phyloP scores from a whole-genome alignment of 2,797 vertebrate genomes.

The Coccyzus lansbergi region DNA sequence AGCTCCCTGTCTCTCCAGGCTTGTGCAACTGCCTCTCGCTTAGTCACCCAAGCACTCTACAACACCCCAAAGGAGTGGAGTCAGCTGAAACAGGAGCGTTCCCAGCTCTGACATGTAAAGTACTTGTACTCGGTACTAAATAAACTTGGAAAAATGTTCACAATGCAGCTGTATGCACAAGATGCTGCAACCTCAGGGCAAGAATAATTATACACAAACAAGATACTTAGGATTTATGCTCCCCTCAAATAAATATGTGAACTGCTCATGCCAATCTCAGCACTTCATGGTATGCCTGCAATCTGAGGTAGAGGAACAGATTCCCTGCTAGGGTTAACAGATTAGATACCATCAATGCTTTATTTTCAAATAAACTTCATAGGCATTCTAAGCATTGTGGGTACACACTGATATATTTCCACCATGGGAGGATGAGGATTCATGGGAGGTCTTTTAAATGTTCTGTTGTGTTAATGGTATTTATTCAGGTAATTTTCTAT shows the following conservation, averaged over 20 bases:
- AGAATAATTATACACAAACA: constrained; percentile 60
- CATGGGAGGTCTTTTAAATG: constrained; percentile 30
- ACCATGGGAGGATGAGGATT: not conserved
- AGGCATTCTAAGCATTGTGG: not conserved
- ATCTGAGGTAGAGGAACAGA: constrained; percentile 18
- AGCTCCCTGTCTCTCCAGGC: constrained; percentile 37
- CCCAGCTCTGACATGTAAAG: constrained; percentile 67
- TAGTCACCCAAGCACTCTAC: constrained; percentile 59
- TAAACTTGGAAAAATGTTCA: constrained; percentile 70
- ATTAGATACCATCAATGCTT: not conserved
- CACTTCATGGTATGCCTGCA: constrained; percentile 36
- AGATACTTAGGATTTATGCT: constrained; percentile 61
- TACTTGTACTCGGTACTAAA: constrained; percentile 61
- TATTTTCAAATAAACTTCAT: constrained; percentile 24
- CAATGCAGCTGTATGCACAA: constrained; percentile 30
- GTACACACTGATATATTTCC: not conserved
- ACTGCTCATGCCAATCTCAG: constrained; percentile 51
- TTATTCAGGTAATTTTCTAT: not conserved
- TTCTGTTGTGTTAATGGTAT: not conserved
- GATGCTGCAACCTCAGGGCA: constrained; percentile 60
- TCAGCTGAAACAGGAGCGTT: constrained; percentile 67
- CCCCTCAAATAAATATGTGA: constrained; percentile 56
- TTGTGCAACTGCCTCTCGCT: constrained; percentile 59
- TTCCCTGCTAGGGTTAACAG: constrained; percentile 18
- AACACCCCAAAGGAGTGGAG: constrained; percentile 61